Conservation (phyloP, 2,113 vertebrate species). For the Psilopsiagon aurifrons region DNA sequence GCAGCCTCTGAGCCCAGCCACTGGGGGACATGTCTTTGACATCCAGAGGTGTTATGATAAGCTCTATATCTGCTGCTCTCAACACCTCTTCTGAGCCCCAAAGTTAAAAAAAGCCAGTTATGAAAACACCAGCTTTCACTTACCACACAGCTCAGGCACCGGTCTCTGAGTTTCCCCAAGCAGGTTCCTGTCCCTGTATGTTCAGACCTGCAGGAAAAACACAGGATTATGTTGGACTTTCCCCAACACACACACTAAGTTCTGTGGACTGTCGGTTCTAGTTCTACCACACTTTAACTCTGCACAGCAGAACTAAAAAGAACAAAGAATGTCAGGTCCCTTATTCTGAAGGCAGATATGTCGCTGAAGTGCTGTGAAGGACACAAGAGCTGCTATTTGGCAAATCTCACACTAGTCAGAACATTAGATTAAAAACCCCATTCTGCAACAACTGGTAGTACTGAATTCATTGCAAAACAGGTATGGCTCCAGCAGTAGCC, state of each 20-base stretch:
- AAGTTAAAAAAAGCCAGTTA: neutral
- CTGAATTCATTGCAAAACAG: neutral
- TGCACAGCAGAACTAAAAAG: neutral
- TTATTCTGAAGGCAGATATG: neutral
- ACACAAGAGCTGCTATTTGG: neutral
- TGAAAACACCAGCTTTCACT: neutral
- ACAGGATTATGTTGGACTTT: neutral
- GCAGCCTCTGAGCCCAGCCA: neutral
- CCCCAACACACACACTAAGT: accelerated
- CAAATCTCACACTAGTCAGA: neutral
- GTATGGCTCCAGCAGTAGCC: neutral
- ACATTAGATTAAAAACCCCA: no score
- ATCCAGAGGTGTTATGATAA: neutral
- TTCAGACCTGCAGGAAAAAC: conserved; percentile 64
- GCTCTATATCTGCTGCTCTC: neutral
- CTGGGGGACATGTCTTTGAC: neutral
- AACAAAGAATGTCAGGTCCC: neutral
- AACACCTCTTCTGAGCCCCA: neutral
- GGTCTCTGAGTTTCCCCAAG: conserved; percentile 1
- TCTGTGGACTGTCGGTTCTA: neutral
- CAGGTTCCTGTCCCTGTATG: neutral
- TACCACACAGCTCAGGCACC: conserved; percentile 75
- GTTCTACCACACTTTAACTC: neutral
- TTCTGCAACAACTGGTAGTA: neutral
- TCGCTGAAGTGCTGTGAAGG: no score